A percentile compares a stretch with the other conserved stretches of the same genome.
These are phyloP conservation scores for Heterotis niloticus DNA, from an alignment of 2,113 vertebrate species.

Conservation along the genomic window DNA sequence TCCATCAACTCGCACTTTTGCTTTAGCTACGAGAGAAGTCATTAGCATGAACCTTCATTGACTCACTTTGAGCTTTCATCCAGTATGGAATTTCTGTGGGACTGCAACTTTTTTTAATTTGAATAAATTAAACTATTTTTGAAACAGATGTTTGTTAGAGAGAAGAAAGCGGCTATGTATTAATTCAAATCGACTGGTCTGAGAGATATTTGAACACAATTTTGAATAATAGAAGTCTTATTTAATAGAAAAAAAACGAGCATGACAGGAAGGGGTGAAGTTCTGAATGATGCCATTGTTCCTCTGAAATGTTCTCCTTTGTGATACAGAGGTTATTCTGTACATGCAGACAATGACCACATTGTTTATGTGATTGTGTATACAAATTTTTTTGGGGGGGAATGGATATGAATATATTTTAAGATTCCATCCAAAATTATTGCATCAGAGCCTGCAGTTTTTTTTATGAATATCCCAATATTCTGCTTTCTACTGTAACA, in stretches of 20 bases:
- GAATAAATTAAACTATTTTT: constrained; percentile 29
- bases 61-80: constrained; percentile 11
- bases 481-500: no score
- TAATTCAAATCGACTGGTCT: constrained; percentile 5
- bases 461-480: no score
- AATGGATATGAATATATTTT: neutral
- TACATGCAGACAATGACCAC: neutral
- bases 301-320: constrained; percentile 3
- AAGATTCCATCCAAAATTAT: neutral
- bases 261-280: neutral
- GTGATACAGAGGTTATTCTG: neutral
- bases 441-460: no score
- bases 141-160: constrained; percentile 15
- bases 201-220: neutral
- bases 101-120: constrained; percentile 22
- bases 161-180: neutral
- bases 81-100: constrained; percentile 12
- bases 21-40: constrained; percentile 19
- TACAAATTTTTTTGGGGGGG: neutral
- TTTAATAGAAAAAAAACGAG: neutral
- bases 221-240: neutral
- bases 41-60: constrained; percentile 27
- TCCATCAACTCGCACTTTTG: constrained; percentile 26
- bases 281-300: constrained; percentile 16
- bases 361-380: neutral